These are phyloP conservation scores for Rafetus swinhoei DNA, from an alignment of 2,113 vertebrate genomes.

Conservation along the genomic window DNA sequence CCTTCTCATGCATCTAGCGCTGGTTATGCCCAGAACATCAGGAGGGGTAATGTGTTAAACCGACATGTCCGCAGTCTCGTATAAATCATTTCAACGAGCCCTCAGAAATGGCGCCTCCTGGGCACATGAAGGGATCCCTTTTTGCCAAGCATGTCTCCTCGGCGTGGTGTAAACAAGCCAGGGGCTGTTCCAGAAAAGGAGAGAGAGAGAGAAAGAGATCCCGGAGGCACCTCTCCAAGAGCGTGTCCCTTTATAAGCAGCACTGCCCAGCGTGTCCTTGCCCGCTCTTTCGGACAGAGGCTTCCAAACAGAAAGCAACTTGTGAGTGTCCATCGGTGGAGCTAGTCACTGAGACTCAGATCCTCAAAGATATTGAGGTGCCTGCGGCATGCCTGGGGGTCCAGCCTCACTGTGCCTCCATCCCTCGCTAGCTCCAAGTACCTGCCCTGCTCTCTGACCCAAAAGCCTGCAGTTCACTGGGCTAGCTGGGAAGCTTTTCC, in stretches of 20 bases:
- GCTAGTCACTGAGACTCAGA: no score
- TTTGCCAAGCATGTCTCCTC: neutral
- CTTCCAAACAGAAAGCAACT: neutral
- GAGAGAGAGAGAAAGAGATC: neutral
- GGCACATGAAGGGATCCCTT: neutral
- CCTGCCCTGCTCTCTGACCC: no score
- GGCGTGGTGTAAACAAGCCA: neutral
- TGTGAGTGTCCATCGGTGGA: neutral
- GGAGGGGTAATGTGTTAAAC: neutral
- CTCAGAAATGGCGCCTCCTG: neutral
- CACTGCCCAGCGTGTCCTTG: no score
- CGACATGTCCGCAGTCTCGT: neutral
- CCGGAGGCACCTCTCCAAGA: neutral
- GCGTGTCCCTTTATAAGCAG: neutral
- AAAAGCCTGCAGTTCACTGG: no score
- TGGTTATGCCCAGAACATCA: neutral
- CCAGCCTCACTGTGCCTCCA: no score
- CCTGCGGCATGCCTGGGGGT: no score
- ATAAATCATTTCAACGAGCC: neutral
- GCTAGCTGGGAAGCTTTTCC: no score
- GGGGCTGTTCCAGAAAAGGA: neutral
- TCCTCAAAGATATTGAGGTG: no score
- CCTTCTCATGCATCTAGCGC: neutral
- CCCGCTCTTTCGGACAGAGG: neutral
- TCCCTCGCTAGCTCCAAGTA: no score